Evolutionary conservation across 2,113 vertebrate genomes (phyloP).

Genomic region (Coreoperca whiteheadi): DNA sequence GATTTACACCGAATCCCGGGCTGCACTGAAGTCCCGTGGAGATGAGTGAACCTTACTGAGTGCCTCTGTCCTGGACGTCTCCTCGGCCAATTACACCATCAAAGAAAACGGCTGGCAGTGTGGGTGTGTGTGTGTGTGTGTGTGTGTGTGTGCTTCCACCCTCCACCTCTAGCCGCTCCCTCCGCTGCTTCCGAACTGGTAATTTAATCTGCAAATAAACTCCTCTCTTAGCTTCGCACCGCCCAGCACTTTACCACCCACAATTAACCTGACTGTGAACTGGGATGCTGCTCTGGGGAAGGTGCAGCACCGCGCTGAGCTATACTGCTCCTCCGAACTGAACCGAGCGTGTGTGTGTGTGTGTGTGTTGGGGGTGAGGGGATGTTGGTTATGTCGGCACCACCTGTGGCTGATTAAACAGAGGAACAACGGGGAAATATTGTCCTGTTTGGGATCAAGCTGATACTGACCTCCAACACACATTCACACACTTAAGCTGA

Average conservation of each 20-base stretch:
- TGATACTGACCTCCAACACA: slow-evolving; percentile 1
- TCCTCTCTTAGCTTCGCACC: slow-evolving; percentile 58
- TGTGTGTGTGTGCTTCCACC: slow-evolving; percentile 32
- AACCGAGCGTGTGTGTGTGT: not conserved
- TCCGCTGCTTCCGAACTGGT: slow-evolving; percentile 51
- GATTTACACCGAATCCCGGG: too few species aligned
- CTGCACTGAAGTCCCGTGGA: too few species aligned
- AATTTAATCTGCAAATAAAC: slow-evolving; percentile 79
- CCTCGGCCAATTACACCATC: slow-evolving; percentile 67
- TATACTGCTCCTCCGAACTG: not conserved
- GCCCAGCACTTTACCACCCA: slow-evolving; percentile 54
- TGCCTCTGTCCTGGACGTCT: slow-evolving; percentile 49
- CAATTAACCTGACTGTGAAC: slow-evolving; percentile 74
- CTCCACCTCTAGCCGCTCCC: slow-evolving; percentile 18
- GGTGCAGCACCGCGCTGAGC: not conserved
- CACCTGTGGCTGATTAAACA: slow-evolving; percentile 33
- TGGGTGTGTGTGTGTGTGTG: too few species aligned
- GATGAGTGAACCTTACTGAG: not conserved
- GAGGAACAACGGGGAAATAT: not conserved
- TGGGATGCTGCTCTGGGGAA: slow-evolving; percentile 27
- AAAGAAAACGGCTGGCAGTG: slow-evolving; percentile 33
- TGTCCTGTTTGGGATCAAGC: not conserved
- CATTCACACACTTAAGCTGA: not conserved
- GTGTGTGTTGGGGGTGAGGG: not conserved
- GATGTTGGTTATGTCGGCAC: not conserved